A percentile compares a stretch with the other conserved stretches of the same genome.
Evolutionary conservation across 2,888 invertebrate genomes (phyloP).

Genomic region (Podabrus alpinus): DNA sequence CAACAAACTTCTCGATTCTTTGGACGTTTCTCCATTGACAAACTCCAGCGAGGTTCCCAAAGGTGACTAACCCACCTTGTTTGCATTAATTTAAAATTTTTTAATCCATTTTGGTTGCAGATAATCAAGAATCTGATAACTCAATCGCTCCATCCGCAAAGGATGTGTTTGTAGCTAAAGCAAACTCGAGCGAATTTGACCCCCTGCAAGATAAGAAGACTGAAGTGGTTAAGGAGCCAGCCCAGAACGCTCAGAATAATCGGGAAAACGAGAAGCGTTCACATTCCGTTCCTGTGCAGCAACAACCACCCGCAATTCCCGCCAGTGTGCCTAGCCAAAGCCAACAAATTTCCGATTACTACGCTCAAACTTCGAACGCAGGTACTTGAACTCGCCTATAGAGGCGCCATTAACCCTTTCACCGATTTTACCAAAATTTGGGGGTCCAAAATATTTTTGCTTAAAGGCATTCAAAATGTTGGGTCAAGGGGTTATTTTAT

Average conservation of each 20-base stretch:
- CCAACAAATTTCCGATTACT: constrained; percentile 47
- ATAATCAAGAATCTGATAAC: constrained; percentile 31
- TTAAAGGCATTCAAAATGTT: no score
- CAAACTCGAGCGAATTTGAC: constrained; percentile 64
- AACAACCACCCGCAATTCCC: constrained; percentile 41
- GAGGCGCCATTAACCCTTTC: no score
- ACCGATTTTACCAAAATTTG: no score
- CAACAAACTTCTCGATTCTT: constrained; percentile 61
- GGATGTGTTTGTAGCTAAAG: constrained; percentile 44
- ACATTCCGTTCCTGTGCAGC: constrained; percentile 45
- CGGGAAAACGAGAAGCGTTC: constrained; percentile 41
- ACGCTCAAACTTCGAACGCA: constrained; percentile 43
- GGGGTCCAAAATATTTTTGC: no score
- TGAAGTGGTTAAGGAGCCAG: neutral
- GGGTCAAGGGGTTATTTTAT: no score
- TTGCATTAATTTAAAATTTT: neutral
- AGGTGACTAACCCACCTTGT: neutral
- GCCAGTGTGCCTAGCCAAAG: constrained; percentile 35
- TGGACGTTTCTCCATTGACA: constrained; percentile 50
- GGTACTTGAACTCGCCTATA: constrained; percentile 17
- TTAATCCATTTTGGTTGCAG: neutral
- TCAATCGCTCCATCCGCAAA: neutral
- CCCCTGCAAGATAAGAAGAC: constrained; percentile 57
- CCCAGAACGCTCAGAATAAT: constrained; percentile 10
- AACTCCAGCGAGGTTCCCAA: neutral